Conservation (phyloP, 2,113 vertebrate genomes). For the Trichomycterus rosablanca region DNA sequence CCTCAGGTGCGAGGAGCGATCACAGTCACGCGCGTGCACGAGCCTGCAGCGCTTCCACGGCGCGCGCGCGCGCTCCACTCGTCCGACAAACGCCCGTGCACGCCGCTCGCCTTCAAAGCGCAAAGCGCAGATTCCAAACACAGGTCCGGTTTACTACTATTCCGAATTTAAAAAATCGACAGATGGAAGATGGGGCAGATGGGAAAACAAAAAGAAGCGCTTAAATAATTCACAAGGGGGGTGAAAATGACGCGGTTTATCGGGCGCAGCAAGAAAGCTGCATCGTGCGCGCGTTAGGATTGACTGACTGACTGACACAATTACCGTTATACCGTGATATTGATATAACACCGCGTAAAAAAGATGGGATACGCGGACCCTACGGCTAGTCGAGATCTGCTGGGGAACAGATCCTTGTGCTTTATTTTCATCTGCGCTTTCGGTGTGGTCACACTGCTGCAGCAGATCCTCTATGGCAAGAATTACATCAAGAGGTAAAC, state of each 20-base stretch:
- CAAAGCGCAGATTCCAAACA: too few species aligned
- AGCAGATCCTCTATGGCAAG: constrained; percentile 94
- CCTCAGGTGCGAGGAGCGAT: constrained; percentile 7
- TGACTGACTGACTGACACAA: neutral
- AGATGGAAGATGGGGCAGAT: too few species aligned
- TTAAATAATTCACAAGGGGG: too few species aligned
- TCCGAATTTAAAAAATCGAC: too few species aligned
- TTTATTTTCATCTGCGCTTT: constrained; percentile 99
- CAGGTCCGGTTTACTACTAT: too few species aligned
- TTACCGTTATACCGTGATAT: neutral
- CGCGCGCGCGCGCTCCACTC: too few species aligned
- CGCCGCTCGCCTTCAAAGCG: too few species aligned
- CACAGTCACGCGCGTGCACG: constrained; percentile 22
- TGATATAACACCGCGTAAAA: neutral
- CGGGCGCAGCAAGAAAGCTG: neutral
- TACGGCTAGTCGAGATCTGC: constrained; percentile 84
- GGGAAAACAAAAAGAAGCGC: too few species aligned
- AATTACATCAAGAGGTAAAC: constrained; percentile 96
- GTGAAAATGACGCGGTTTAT: too few species aligned
- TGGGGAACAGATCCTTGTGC: constrained; percentile 93
- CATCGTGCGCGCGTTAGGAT: neutral
- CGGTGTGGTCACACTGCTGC: constrained; percentile 91
- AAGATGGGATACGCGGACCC: constrained; percentile 92
- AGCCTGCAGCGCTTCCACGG: too few species aligned
- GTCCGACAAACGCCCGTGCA: too few species aligned